A percentile compares a stretch with the other conserved stretches of the same genome.
Conservation (phyloP, 2,888 invertebrate species). For the Melieria crassipennis region DNA sequence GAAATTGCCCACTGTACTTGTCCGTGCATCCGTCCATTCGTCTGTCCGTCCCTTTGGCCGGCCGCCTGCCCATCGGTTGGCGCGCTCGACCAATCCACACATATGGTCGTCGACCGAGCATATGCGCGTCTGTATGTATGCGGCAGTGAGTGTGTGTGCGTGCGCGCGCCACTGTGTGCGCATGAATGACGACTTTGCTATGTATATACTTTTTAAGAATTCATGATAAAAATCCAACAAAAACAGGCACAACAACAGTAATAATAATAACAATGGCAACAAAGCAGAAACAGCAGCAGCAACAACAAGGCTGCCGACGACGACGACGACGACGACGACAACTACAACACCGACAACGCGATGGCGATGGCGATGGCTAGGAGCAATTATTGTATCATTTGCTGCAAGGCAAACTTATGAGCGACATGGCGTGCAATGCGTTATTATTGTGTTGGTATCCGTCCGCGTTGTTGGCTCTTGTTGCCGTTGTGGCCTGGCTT, state of each 20-base stretch:
- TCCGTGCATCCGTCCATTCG: too few relatives aligned
- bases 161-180: too few relatives aligned
- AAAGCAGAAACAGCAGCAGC: slow-evolving; percentile 6
- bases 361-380: slow-evolving; percentile 19
- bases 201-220: slow-evolving; percentile 12
- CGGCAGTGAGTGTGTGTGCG: too few relatives aligned
- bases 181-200: too few relatives aligned
- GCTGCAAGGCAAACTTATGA: slow-evolving; percentile 21
- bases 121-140: too few relatives aligned
- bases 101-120: too few relatives aligned
- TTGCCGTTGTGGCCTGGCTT: neutral
- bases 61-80: too few relatives aligned
- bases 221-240: slow-evolving; percentile 14
- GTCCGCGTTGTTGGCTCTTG: neutral
- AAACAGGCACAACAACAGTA: slow-evolving; percentile 11
- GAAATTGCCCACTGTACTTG: slow-evolving; percentile 5
- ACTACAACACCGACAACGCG: neutral
- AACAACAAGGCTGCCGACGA: slow-evolving; percentile 7
- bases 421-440: slow-evolving; percentile 14
- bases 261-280: slow-evolving; percentile 27
- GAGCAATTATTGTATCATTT: slow-evolving; percentile 30
- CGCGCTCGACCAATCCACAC: too few relatives aligned
- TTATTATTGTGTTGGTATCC: neutral
- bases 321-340: slow-evolving; percentile 15
- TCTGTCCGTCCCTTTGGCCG: too few relatives aligned